Conservation (phyloP, 2,888 invertebrate genomes). For the Chalcosyrphus nemorum region DNA sequence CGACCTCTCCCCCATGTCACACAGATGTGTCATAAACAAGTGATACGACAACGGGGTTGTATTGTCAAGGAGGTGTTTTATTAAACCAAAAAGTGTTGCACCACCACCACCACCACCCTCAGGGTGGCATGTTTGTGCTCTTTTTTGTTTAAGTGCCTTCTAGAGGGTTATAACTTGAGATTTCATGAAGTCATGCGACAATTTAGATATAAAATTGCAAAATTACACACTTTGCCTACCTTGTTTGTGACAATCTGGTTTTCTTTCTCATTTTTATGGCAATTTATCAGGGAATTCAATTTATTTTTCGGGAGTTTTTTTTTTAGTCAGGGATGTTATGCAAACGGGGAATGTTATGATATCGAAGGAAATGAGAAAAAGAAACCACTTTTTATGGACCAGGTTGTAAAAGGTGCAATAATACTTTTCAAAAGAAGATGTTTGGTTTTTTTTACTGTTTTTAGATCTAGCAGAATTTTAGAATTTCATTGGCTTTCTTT, state of each 20-base stretch:
- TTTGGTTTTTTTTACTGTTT: too few species aligned
- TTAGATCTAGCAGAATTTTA: too few species aligned
- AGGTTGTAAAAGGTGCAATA: too few species aligned
- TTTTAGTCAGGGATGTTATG: background rate
- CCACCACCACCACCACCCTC: background rate
- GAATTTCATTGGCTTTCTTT: too few species aligned
- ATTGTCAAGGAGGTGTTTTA: slow-evolving; percentile 8
- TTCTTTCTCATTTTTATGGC: background rate
- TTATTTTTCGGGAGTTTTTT: background rate
- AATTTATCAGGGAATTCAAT: background rate
- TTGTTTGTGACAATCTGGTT: background rate
- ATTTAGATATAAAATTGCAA: slow-evolving; percentile 6
- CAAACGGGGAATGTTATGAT: background rate
- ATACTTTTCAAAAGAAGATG: too few species aligned
- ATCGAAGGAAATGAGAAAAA: too few species aligned
- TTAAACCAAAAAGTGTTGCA: background rate
- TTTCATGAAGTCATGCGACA: background rate
- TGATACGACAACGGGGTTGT: slow-evolving; percentile 1
- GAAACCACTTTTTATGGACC: too few species aligned
- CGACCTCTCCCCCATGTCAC: background rate
- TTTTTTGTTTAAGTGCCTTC: background rate
- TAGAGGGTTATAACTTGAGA: background rate
- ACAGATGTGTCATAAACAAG: slow-evolving; percentile 42
- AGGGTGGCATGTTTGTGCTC: background rate
- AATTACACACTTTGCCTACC: background rate